Conservation (phyloP, 2,797 vertebrate genomes). For the Alcedo quadribrachys region DNA sequence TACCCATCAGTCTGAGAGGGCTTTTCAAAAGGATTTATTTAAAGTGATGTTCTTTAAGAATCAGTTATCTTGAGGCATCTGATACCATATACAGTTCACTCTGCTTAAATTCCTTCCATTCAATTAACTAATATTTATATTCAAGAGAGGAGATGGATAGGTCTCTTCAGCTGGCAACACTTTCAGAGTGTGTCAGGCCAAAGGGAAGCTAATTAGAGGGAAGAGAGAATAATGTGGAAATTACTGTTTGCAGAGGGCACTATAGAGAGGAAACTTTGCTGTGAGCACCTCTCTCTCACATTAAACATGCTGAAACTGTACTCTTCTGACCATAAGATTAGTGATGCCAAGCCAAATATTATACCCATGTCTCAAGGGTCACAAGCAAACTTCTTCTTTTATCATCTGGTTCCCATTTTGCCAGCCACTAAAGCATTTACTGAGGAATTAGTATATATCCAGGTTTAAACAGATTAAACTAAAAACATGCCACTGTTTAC, state of each 20-base stretch:
- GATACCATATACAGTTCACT: slow-evolving; percentile 17
- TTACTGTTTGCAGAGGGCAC: slow-evolving; percentile 54
- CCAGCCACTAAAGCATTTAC: slow-evolving; percentile 51
- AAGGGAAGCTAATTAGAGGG: slow-evolving; percentile 45
- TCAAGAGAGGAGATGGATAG: slow-evolving; percentile 50
- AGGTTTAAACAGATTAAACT: slow-evolving; percentile 66
- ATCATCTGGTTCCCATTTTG: slow-evolving; percentile 69
- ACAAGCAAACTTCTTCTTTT: slow-evolving; percentile 55
- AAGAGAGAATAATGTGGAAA: slow-evolving; percentile 51
- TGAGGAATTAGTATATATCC: slow-evolving; percentile 57
- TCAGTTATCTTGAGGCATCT: slow-evolving; percentile 16
- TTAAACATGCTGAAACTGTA: slow-evolving; percentile 66
- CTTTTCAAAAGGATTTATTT: slow-evolving; percentile 55
- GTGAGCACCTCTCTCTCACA: slow-evolving; percentile 44
- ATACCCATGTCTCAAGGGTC: slow-evolving; percentile 56
- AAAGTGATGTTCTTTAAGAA: slow-evolving; percentile 45
- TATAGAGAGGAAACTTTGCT: slow-evolving; percentile 49
- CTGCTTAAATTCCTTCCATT: slow-evolving; percentile 45
- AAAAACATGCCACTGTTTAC: slow-evolving; percentile 63
- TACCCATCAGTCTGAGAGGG: slow-evolving; percentile 8
- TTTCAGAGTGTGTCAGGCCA: slow-evolving; percentile 43
- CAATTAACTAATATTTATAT: slow-evolving; percentile 57
- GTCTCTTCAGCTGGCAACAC: slow-evolving; percentile 11
- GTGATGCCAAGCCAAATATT: slow-evolving; percentile 68
- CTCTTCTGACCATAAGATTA: slow-evolving; percentile 69